Conservation (phyloP, 2,888 invertebrate genomes). For the Mythimna ferrago region DNA sequence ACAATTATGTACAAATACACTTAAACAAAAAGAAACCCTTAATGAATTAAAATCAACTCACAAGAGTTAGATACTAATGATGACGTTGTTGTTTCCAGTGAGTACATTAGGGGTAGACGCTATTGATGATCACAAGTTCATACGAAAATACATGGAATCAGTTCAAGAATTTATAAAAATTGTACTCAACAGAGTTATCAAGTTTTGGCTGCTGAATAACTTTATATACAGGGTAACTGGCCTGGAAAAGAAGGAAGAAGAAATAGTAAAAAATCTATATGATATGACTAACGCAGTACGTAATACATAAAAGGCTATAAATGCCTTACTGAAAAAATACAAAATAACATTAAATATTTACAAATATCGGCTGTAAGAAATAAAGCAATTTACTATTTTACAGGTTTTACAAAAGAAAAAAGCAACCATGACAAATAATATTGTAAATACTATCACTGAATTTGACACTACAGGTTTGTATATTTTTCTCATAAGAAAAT, state of each 20-base stretch:
- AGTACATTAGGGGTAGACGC: constrained; percentile 28
- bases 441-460: not conserved
- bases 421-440: not conserved
- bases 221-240: constrained; percentile 20
- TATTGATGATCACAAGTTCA: constrained; percentile 23
- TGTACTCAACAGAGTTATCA: accelerated
- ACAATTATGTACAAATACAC: too few relatives aligned
- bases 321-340: not conserved
- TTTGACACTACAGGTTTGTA: constrained; percentile 4
- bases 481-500: not conserved
- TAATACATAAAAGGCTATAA: not conserved
- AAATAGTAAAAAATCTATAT: not conserved
- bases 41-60: too few relatives aligned
- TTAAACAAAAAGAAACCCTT: too few relatives aligned
- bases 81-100: constrained; percentile 5
- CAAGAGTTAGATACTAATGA: not conserved
- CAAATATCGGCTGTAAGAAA: not conserved
- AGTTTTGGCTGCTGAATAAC: constrained; percentile 31
- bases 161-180: not conserved
- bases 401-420: constrained; percentile 40
- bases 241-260: constrained; percentile 25
- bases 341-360: not conserved
- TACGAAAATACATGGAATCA: constrained; percentile 20
- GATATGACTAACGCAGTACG: constrained; percentile 24
- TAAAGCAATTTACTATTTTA: not conserved